phyloP scores from a whole-genome alignment of 2,797 vertebrate genomes.

The Syncerus caffer region DNA sequence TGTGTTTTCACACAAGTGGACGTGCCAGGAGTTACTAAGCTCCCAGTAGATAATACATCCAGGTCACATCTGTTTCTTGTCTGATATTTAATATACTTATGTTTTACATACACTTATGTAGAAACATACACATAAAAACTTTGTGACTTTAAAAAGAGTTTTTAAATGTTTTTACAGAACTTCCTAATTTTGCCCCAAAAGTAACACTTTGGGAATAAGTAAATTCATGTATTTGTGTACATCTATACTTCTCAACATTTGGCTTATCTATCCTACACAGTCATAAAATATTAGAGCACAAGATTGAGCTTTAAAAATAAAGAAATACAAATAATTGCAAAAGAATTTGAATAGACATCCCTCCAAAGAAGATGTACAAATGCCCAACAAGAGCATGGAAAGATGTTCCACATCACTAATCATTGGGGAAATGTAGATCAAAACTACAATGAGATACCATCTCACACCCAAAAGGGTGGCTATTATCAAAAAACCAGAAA shows the following conservation, averaged over 20 bases:
- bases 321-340: neutral
- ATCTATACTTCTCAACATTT: neutral
- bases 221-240: neutral
- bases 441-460: neutral
- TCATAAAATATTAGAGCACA: neutral
- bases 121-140: neutral
- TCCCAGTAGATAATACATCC: neutral
- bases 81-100: neutral
- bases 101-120: neutral
- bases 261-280: neutral
- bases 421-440: neutral
- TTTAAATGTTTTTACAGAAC: neutral
- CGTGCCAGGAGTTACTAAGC: neutral
- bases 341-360: neutral
- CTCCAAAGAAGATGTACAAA: neutral
- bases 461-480: neutral
- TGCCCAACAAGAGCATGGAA: neutral
- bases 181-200: neutral
- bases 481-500: neutral
- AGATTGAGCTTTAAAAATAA: conserved; percentile 31
- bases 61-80: neutral
- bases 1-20: neutral
- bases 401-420: neutral
- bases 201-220: neutral
- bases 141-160: neutral